Evolutionary conservation across 2,797 vertebrate species (phyloP).

Genomic region (Thamnophis elegans): DNA sequence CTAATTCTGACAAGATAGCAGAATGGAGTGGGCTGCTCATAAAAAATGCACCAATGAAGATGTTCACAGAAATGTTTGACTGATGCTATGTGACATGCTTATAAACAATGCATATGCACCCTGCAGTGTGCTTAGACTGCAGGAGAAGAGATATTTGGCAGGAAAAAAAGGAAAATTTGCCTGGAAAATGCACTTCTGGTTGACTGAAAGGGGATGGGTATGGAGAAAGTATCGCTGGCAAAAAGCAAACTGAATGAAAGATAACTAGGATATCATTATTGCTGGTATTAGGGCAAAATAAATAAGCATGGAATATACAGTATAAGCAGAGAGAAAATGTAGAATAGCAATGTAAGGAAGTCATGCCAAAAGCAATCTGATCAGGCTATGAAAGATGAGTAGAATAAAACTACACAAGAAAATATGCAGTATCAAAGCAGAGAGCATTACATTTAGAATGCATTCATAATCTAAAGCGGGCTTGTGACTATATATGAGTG

Average conservation of each 20-base stretch:
- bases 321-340: background rate
- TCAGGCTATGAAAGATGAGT: background rate
- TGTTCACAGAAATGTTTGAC: background rate
- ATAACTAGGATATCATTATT: background rate
- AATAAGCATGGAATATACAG: background rate
- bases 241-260: background rate
- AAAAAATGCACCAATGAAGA: background rate
- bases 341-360: background rate
- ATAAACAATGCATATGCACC: background rate
- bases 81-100: slow-evolving; percentile 2
- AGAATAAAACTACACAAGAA: background rate
- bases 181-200: background rate
- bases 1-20: background rate
- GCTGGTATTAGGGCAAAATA: slow-evolving; percentile 2
- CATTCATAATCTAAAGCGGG: background rate
- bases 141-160: background rate
- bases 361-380: background rate
- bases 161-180: background rate
- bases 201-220: background rate
- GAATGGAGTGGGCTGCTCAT: background rate
- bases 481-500: background rate
- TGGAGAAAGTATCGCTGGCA: slow-evolving; percentile 34
- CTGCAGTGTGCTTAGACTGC: background rate
- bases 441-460: background rate
- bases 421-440: background rate